These are phyloP conservation scores for Isichthys henryi DNA, from an alignment of 2,113 vertebrate genomes.

Conservation along the genomic window DNA sequence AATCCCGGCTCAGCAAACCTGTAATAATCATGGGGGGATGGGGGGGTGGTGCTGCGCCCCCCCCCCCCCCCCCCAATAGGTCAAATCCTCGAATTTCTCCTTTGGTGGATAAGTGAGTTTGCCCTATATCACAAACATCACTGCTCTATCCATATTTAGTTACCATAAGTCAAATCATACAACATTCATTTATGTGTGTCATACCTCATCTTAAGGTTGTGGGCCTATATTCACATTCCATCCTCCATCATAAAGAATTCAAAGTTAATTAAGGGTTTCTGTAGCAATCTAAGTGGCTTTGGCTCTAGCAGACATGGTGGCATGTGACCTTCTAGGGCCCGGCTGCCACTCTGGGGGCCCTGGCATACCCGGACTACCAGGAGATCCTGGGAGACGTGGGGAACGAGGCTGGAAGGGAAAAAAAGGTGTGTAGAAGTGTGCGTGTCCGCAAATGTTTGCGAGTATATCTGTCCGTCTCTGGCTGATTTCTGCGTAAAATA, in stretches of 20 bases:
- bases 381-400: background rate
- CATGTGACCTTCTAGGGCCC: background rate
- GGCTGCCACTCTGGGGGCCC: background rate
- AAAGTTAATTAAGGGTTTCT: background rate
- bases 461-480: background rate
- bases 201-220: background rate
- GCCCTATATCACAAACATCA: background rate
- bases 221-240: background rate
- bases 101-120: background rate
- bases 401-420: background rate
- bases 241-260: background rate
- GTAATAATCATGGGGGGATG: background rate
- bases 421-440: background rate
- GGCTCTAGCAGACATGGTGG: background rate
- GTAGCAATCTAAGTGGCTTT: background rate
- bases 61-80: background rate
- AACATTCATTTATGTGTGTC: background rate
- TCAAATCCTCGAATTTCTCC: background rate
- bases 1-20: background rate
- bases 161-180: background rate
- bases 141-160: background rate
- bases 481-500: background rate
- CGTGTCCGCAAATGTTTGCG: background rate
- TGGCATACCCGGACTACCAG: background rate
- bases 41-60: background rate